A percentile compares a stretch with the other conserved stretches of the same genome.
Evolutionary conservation across 2,797 vertebrate genomes (phyloP).

Genomic region (Chrysocyon brachyurus): DNA sequence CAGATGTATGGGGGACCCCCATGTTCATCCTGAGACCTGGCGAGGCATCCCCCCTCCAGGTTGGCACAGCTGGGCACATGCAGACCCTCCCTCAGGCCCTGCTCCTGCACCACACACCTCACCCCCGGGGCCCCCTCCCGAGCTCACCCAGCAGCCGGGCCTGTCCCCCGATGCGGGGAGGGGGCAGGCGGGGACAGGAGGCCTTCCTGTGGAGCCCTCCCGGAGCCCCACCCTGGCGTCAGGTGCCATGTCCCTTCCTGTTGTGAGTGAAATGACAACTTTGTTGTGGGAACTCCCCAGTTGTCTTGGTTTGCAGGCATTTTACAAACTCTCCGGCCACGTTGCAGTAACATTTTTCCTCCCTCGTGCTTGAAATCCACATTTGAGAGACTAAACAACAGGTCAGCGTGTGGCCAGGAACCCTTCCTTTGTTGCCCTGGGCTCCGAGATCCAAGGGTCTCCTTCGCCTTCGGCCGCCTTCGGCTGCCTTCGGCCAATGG

Average conservation of each 20-base stretch:
- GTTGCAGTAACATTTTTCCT: not conserved
- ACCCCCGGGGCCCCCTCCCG: not conserved
- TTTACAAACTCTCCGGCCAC: not conserved
- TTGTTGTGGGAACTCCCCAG: not conserved
- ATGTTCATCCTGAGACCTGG: not conserved
- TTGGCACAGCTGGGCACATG: not conserved
- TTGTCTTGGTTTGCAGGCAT: not conserved
- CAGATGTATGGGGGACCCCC: not conserved
- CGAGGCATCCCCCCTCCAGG: not conserved
- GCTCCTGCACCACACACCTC: fast-evolving
- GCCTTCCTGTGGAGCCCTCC: not conserved
- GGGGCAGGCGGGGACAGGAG: not conserved
- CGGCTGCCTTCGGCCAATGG: too few relatives aligned
- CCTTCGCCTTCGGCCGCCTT: not conserved
- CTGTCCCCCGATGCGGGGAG: not conserved
- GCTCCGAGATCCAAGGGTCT: not conserved
- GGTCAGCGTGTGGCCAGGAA: not conserved
- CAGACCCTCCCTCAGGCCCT: not conserved
- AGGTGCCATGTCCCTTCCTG: not conserved
- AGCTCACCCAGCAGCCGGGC: not conserved
- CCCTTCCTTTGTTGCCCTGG: not conserved
- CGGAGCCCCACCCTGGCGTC: not conserved
- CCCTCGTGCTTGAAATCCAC: not conserved
- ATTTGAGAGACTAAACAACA: not conserved
- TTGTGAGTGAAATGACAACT: not conserved